Evolutionary conservation across 1,140 invertebrate species (phyloP), one percentile per base, ranked within the genome.

Genomic region (Aphis craccivora): DNA sequence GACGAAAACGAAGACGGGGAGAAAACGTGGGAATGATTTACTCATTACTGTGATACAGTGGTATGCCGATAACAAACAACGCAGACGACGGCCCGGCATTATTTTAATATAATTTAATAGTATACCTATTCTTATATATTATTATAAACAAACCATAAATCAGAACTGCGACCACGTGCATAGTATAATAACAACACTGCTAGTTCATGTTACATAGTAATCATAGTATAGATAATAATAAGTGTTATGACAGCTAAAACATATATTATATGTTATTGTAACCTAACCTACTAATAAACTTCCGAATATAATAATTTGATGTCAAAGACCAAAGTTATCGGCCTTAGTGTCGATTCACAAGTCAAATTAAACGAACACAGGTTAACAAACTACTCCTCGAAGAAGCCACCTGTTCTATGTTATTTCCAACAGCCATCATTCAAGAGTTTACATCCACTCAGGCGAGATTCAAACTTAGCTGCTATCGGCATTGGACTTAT

Each of bases 11-110:
- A 76, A 76, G 60, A 76, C 60, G 14, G 60, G 60, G 60, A 76
- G 60, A 76, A 76, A 76, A 76, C 60, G 60, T 76, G 60, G 60
- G 60, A 76, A 76, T 76, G 60, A 76, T 14, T 76, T 76, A n/a
- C n/a, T n/a, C n/a, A n/a, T n/a, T n/a, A 60, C 30, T 76, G 60
- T 18, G 1, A 14, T n/a, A 67, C 30, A 20, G 60, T 2, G 14
- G 30, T 18, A 20, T 76, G 3, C 14, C 30, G 30, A n/a, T 51
- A 51, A 18, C 5, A 30, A n/a, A n/a, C 30, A 30, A 30, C 60
- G n/a, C 14, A 18, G 60, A 76, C 30, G 60, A 67, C 11, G 60
- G 60, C n/a, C 14, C 30, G 30, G n/a, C 14, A 76, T 76, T n/a
- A n/a, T 76, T 35, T 35, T n/a, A 18, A 5, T 18, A 76, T 20